Conservation (phyloP, 2,888 invertebrate genomes). For the Thereva nobilitata region DNA sequence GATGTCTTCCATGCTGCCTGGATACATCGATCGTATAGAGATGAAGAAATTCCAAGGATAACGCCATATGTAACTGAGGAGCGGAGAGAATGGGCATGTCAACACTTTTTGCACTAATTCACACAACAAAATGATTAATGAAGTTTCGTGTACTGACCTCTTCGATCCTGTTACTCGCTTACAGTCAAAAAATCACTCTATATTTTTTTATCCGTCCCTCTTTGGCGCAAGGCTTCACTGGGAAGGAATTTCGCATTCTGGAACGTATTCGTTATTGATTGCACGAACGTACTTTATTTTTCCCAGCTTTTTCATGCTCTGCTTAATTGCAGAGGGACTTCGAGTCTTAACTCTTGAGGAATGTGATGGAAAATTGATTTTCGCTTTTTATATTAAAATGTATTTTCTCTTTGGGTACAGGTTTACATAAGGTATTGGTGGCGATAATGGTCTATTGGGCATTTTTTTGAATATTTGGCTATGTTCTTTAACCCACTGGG, state of each 20-base stretch:
- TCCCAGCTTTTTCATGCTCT: neutral
- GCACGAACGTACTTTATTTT: slow-evolving; percentile 7
- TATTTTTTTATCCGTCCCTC: neutral
- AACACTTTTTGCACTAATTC: slow-evolving; percentile 30
- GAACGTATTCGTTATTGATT: slow-evolving; percentile 25
- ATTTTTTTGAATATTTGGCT: no score
- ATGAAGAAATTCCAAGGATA: neutral
- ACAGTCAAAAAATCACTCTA: slow-evolving; percentile 25
- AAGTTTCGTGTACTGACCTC: slow-evolving; percentile 16
- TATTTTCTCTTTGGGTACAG: no score
- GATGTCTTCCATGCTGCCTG: neutral
- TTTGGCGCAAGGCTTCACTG: neutral
- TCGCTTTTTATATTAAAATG: no score
- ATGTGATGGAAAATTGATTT: neutral
- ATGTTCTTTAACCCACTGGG: no score
- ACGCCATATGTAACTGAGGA: slow-evolving; percentile 12
- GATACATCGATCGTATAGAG: slow-evolving; percentile 3
- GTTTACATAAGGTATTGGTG: no score
- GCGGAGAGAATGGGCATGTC: slow-evolving; percentile 14
- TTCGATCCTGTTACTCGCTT: slow-evolving; percentile 20
- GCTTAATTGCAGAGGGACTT: neutral
- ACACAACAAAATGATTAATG: slow-evolving; percentile 31
- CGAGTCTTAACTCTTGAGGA: neutral
- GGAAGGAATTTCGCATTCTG: slow-evolving; percentile 18
- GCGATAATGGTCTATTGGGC: no score